A percentile compares a stretch with the other conserved stretches of the same genome.
Conservation (phyloP, 2,888 invertebrate species). For the Volucella bombylans region DNA sequence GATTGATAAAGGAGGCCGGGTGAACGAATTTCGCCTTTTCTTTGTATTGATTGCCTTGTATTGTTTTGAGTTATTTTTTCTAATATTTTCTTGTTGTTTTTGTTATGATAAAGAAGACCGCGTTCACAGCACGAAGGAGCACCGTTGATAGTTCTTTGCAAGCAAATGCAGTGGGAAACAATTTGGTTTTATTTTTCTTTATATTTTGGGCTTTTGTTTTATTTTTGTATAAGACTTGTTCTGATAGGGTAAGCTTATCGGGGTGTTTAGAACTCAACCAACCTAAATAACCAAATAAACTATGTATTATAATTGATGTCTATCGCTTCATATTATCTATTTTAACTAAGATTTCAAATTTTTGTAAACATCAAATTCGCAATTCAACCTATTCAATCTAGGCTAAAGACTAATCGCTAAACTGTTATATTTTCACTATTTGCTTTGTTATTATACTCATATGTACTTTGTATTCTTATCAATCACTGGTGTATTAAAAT, state of each 20-base stretch:
- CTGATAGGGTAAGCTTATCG: slow-evolving; percentile 17
- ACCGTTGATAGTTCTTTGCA: slow-evolving; percentile 44
- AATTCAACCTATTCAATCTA: too few relatives aligned
- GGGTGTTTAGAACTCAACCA: too few relatives aligned
- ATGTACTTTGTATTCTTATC: too few relatives aligned
- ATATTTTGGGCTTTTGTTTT: not conserved
- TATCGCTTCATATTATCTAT: too few relatives aligned
- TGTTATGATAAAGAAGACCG: slow-evolving; percentile 28
- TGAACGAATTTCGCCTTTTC: slow-evolving; percentile 43
- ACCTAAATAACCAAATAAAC: too few relatives aligned
- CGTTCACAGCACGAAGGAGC: slow-evolving; percentile 24
- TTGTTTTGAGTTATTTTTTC: slow-evolving; percentile 23
- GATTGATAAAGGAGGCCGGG: slow-evolving; percentile 41
- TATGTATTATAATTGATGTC: too few relatives aligned
- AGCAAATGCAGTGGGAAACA: slow-evolving; percentile 1
- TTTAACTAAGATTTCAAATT: too few relatives aligned
- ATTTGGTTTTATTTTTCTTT: not conserved
- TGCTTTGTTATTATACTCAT: too few relatives aligned
- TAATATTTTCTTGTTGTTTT: slow-evolving; percentile 9
- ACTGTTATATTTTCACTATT: too few relatives aligned
- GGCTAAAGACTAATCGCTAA: too few relatives aligned
- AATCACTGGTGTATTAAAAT: too few relatives aligned
- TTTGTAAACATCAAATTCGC: too few relatives aligned
- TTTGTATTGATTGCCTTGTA: not conserved
- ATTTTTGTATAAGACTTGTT: not conserved